These are phyloP conservation scores for Sphyrna mokarran DNA, from an alignment of 2,113 vertebrate species.

Conservation along the genomic window DNA sequence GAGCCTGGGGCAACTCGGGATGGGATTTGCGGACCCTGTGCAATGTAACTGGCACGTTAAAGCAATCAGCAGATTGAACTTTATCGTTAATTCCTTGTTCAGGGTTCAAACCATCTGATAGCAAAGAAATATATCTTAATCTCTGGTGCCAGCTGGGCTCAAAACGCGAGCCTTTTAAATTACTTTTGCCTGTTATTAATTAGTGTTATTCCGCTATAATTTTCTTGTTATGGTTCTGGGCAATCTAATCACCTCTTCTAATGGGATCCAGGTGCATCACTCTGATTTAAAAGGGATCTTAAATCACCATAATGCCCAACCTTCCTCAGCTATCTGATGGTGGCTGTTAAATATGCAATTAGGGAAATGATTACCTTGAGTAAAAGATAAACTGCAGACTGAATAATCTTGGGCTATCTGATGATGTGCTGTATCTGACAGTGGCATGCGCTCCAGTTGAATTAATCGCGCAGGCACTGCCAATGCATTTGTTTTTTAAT, in stretches of 20 bases:
- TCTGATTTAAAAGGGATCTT: conserved; percentile 28
- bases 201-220: conserved; percentile 30
- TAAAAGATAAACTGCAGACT: not conserved
- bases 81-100: not conserved
- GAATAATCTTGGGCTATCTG: not conserved
- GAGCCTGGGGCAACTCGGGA: not conserved
- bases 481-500: not conserved
- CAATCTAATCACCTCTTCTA: conserved; percentile 26
- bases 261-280: conserved; percentile 24
- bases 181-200: conserved; percentile 29
- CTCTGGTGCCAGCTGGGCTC: not conserved
- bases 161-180: conserved; percentile 6
- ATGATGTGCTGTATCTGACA: not conserved
- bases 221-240: conserved; percentile 3
- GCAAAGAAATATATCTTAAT: conserved; percentile 21
- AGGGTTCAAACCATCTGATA: not conserved
- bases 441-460: not conserved
- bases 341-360: conserved; percentile 17
- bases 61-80: not conserved
- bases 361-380: conserved; percentile 10
- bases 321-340: conserved; percentile 8
- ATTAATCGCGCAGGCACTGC: not conserved
- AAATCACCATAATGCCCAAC: conserved; percentile 23
- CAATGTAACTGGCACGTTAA: not conserved
- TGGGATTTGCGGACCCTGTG: not conserved